Base-by-base conservation (phyloP, 2,797 vertebrate species). In the Parotocinclus haroldoi region DNA sequence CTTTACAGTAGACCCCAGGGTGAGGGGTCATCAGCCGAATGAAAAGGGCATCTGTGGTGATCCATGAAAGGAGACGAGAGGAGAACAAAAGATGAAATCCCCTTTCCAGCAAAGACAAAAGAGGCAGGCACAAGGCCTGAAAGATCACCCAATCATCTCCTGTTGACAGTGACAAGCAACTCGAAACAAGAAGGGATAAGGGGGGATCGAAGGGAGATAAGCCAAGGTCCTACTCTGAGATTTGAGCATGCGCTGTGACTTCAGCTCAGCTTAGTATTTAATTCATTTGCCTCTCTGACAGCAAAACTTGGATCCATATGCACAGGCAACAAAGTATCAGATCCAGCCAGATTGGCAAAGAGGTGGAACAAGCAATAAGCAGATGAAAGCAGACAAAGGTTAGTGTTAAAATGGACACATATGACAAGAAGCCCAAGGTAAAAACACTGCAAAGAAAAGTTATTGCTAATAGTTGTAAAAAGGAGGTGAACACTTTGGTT, bases 11-110 rank as follows among this genome's bases (percentile, higher is more conserved):
- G 73, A 68, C 74, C 81, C 79, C 71, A 78, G 83, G 86, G 68
- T 66, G 83, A 83, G 82, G 82, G 85, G 86, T 88, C 83, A 83
- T 65, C 79, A 82, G 81, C 74, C 81, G 83, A 90, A 89, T 88
- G 87, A 84, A 92, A 89, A 78, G 85, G 88, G 92, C 96, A 98
- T 95, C 95, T 98, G 96, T 95, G 95, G 94, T 94, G 92, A 92
- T 83, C 83, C 87, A 84, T 91, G 87, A 91, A 92, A 91, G 91
- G 72, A 83, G 56, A 87, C 80, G 81, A 77, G 90, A 82, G 78
- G 76, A 80, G 86, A 93, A 78, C 91, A 84, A 87, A 88, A 82
- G 85, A 63, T 73, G 76, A 78, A 85, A 85, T 85, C 86, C 77
- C 79, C 83, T 82, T 73, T 79, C 82, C 76, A 36, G 37, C 17